A percentile compares a stretch with the other conserved stretches of the same genome.
Conservation (phyloP, 2,888 invertebrate genomes). For the Chymomyza caudatula region DNA sequence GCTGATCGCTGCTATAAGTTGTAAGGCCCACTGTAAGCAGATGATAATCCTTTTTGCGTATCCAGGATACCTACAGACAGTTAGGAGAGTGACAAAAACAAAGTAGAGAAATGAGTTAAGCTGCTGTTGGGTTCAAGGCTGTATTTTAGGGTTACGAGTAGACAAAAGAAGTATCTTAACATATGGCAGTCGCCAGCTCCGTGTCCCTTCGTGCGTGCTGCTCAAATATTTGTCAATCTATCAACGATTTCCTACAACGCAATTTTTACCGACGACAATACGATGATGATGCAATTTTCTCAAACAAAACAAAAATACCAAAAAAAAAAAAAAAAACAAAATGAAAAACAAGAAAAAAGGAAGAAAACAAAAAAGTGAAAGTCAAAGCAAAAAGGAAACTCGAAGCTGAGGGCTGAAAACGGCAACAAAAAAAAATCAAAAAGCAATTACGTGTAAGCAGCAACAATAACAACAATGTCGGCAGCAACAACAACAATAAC, state of each 20-base stretch:
- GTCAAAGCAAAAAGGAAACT: conserved; percentile 16
- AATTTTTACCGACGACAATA: conserved; percentile 39
- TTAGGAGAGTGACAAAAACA: background rate
- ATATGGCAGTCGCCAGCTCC: conserved; percentile 41
- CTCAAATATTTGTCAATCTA: conserved; percentile 69
- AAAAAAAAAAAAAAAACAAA: background rate
- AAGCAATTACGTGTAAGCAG: conserved; percentile 65
- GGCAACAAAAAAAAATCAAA: conserved; percentile 53
- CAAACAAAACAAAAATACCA: conserved; percentile 32
- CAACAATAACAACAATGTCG: conserved; percentile 38
- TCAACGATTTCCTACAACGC: conserved; percentile 33
- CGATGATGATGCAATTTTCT: conserved; percentile 69
- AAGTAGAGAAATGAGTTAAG: background rate
- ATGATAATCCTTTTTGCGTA: conserved; percentile 90
- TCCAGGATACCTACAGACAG: conserved; percentile 87
- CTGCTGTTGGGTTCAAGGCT: conserved; percentile 28
- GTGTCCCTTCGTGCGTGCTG: conserved; percentile 36
- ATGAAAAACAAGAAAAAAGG: background rate
- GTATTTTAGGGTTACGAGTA: background rate
- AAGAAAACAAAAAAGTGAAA: background rate
- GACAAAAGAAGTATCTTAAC: conserved; percentile 23
- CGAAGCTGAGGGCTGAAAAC: conserved; percentile 12
- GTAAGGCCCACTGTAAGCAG: conserved; percentile 91
- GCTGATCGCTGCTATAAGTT: conserved; percentile 92
- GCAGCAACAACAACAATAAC: conserved; percentile 25